Evolutionary conservation across 2,797 vertebrate species (phyloP).

Genomic region (Psittacula derbiana): DNA sequence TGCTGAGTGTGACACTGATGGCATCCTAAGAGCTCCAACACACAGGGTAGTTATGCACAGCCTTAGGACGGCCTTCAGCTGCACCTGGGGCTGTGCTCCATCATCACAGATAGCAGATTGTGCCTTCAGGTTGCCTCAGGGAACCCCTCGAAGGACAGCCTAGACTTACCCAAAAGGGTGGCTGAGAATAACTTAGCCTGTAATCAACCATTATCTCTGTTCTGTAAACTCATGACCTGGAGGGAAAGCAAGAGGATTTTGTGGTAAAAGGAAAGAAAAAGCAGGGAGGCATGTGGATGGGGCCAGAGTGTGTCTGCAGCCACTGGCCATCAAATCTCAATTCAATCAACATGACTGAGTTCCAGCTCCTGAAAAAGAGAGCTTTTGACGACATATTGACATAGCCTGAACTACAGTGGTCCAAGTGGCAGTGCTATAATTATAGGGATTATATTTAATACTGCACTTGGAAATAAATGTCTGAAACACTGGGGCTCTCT

Average conservation of each 20-base stretch:
- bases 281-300: neutral
- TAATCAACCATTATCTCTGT: neutral
- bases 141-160: neutral
- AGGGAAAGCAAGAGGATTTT: neutral
- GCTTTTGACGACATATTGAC: constrained; percentile 72
- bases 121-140: neutral
- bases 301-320: constrained; percentile 49
- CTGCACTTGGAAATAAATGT: constrained; percentile 33
- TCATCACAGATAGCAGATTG: neutral
- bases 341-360: constrained; percentile 59
- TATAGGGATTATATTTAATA: constrained; percentile 69
- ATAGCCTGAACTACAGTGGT: constrained; percentile 60
- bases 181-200: neutral
- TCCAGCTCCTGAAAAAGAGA: constrained; percentile 73
- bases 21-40: neutral
- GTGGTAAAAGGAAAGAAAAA: neutral
- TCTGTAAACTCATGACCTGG: neutral
- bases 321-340: constrained; percentile 50
- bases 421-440: constrained; percentile 60
- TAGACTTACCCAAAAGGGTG: neutral
- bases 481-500: constrained; percentile 14
- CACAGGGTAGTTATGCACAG: fast-evolving
- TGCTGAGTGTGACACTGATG: neutral
- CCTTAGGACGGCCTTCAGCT: neutral
- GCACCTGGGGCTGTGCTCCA: neutral